A percentile compares a stretch with the other conserved stretches of the same genome.
Conservation (phyloP, 2,888 invertebrate species). For the Neria commutata region DNA sequence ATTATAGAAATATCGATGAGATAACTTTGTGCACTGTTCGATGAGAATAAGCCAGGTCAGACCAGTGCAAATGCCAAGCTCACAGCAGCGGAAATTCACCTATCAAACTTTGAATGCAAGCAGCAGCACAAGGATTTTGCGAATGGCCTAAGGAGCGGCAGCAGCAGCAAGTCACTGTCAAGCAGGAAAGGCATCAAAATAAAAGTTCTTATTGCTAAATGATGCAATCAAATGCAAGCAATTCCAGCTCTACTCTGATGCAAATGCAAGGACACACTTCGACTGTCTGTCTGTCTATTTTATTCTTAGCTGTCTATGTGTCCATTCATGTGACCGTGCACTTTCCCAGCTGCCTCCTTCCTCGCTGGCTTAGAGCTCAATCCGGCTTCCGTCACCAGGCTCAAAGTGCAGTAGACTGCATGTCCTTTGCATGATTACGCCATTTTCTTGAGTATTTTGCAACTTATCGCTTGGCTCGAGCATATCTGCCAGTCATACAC, state of each 20-base stretch:
- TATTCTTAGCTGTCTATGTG: background rate
- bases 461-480: background rate
- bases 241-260: constrained; percentile 13
- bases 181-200: constrained; percentile 1
- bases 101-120: background rate
- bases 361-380: background rate
- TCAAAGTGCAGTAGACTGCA: too few species aligned
- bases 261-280: background rate
- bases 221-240: constrained; percentile 30
- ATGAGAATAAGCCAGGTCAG: too few species aligned
- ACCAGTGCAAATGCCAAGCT: too few species aligned
- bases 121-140: too few species aligned
- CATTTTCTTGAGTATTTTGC: background rate
- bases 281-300: background rate
- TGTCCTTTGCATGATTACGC: background rate
- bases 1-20: too few species aligned
- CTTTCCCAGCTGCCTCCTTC: background rate
- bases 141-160: background rate
- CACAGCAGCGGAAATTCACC: constrained; percentile 25
- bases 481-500: too few species aligned
- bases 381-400: too few species aligned
- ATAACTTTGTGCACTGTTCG: too few species aligned
- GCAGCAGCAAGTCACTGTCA: background rate
- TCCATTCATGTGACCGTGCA: background rate
- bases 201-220: constrained; percentile 21